Conservation (phyloP, 2,113 vertebrate genomes). For the Coreoperca whiteheadi region DNA sequence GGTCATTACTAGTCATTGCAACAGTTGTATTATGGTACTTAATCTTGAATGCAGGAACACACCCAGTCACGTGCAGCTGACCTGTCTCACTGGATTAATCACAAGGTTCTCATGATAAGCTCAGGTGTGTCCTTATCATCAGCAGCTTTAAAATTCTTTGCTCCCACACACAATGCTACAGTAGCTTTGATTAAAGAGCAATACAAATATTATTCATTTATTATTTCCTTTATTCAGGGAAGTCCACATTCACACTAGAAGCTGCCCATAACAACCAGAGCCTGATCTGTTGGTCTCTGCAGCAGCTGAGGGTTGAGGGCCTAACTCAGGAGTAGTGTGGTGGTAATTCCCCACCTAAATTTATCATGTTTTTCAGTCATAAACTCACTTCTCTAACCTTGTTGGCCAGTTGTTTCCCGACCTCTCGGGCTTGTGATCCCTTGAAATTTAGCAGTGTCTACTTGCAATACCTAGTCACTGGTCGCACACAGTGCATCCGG, state of each 20-base stretch:
- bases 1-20: conserved; percentile 60
- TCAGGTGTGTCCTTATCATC: neutral
- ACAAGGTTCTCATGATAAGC: conserved; percentile 1
- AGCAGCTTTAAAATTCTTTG: neutral
- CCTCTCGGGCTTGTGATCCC: neutral
- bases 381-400: neutral
- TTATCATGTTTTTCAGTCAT: neutral
- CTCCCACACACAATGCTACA: neutral
- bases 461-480: neutral
- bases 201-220: no score
- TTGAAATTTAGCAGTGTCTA: neutral
- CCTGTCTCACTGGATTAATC: neutral
- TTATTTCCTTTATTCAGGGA: neutral
- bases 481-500: no score
- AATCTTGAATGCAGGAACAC: conserved; percentile 27
- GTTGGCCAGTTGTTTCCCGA: neutral
- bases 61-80: conserved; percentile 46
- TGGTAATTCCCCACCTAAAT: neutral
- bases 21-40: neutral
- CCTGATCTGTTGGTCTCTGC: neutral
- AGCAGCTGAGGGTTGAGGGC: neutral
- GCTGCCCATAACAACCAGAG: neutral
- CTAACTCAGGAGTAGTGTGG: neutral
- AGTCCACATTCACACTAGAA: neutral
- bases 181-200: neutral